phyloP scores from a whole-genome alignment of 2,888 invertebrate genomes.

The Asteroscopus sphinx region DNA sequence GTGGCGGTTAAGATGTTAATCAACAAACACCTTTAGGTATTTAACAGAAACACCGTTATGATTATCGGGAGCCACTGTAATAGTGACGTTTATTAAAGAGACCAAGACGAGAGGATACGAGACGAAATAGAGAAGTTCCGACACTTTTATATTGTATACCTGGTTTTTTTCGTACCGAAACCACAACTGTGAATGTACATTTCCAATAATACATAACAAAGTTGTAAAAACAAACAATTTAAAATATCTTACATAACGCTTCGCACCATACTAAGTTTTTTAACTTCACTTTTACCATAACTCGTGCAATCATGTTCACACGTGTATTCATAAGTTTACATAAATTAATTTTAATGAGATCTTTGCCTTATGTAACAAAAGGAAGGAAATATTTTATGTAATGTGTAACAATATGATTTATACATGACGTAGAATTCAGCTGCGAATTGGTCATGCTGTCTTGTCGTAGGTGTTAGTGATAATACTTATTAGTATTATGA shows the following conservation, averaged over 20 bases:
- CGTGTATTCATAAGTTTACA: constrained; percentile 46
- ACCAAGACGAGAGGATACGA: neutral
- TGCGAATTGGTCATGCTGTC: neutral
- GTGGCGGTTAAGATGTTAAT: too few species aligned
- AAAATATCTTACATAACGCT: constrained; percentile 28
- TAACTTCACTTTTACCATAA: constrained; percentile 42
- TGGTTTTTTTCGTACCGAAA: constrained; percentile 1
- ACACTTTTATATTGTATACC: neutral
- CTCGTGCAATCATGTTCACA: constrained; percentile 42
- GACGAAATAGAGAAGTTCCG: neutral
- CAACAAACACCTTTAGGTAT: too few species aligned
- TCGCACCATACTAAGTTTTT: constrained; percentile 21
- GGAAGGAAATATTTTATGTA: constrained; percentile 38
- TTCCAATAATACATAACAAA: constrained; percentile 25
- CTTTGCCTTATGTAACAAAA: constrained; percentile 39
- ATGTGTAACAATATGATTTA: constrained; percentile 24
- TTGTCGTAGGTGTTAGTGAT: too few species aligned
- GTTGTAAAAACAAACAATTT: constrained; percentile 34
- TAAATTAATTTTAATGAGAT: constrained; percentile 53
- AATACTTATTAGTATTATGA: too few species aligned
- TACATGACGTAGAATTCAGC: neutral
- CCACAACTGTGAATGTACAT: constrained; percentile 26
- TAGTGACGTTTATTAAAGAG: too few species aligned
- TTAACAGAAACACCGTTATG: too few species aligned
- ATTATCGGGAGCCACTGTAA: too few species aligned